Evolutionary conservation across 2,113 vertebrate genomes (phyloP), one percentile per base, ranked within the genome.

Genomic region (Ceuthmochares aereus): DNA sequence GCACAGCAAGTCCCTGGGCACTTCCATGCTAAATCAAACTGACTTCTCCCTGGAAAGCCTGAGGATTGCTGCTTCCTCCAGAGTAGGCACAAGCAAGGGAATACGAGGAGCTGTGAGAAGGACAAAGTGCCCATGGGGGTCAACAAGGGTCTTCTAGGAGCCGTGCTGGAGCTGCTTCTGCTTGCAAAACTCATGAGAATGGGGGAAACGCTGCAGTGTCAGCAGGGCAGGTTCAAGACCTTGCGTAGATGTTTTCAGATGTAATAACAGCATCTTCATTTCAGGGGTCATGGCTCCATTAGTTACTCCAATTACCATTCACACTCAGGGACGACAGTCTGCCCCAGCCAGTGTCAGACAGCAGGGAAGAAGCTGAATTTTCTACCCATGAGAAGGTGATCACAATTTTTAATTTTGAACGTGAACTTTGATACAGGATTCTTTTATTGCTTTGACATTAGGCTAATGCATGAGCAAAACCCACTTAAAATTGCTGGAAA

Each of bases 181-280:
- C 34, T 59, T 58, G 40, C 43, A 32, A 72, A 55, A 4, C 29
- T 23, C 60, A 63, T 12, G 30, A 93, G 40, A 78, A 82, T 40
- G 6, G 11, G 23, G 26, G 21, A 59, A 67, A 60, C 59, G 62
- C 62, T 10, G 4, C 58, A 74, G 43, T 2, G 1, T 12, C 58
- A 75, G 42, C 73, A 74, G 49, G 42, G 76, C 67, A 62, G 40
- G 36, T 40, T 49, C 23, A 27, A 49, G 49, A 52, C 52, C 34
- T 37, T 25, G 74, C 37, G 14, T 0, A 51, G 69, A 18, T 27
- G 36, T 34, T 1, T 49, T 62, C 40, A n/a, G 59, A 76, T 78
- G 58, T 36, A 81, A 22, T 25, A 87, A 40, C 56, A 87, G 60
- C 74, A 85, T 49, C 72, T 86, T 70, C 60, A 64, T 75, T 85